Evolutionary conservation across 2,113 vertebrate genomes (phyloP), one percentile per base, ranked within the genome.

Genomic region (Sinosuthora webbiana): DNA sequence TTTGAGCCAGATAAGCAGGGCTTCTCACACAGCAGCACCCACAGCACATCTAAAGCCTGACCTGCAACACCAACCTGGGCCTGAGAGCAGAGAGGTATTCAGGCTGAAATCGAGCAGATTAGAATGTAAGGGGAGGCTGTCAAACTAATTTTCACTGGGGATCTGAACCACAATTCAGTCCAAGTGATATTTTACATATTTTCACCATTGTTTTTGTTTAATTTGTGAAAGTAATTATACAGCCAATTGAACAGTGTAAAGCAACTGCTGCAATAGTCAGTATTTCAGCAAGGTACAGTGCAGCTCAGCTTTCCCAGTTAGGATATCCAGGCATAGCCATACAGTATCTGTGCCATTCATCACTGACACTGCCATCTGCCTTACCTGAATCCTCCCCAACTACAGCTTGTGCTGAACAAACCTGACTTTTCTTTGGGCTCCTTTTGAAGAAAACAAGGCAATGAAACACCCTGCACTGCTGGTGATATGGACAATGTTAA

Each of bases 161-260:
- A 90, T 81, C 44, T 47, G 82, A 95, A 84, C 68, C 86, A 88
- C 80, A 84, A 76, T 73, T 89, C 94, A 92, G 83, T 60, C 56
- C 85, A 96, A 92, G 96, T 92, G 94, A 96, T 69, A 92, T 94
- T 93, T 92, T 94, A 94, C 88, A 69, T 95, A 89, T 96, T 96
- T 94, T 83, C 73, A 92, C 88, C 83, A 94, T 96, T 96, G 94
- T 89, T 95, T 92, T 89, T 87, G 76, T 95, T 95, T 90, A 87
- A 93, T 95, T 91, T 95, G 76, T 87, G 85, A 92, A 96, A 97
- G 86, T 78, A 97, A 93, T 96, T 94, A 97, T 95, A 95, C 93
- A 97, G 94, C 44, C 83, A 96, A 90, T 95, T 97, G 91, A 96
- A 97, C 93, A 96, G 92, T 84, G 85, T 95, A 95, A 95, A 96